Conservation (phyloP, 2,797 vertebrate species). For the Channallabes apus region DNA sequence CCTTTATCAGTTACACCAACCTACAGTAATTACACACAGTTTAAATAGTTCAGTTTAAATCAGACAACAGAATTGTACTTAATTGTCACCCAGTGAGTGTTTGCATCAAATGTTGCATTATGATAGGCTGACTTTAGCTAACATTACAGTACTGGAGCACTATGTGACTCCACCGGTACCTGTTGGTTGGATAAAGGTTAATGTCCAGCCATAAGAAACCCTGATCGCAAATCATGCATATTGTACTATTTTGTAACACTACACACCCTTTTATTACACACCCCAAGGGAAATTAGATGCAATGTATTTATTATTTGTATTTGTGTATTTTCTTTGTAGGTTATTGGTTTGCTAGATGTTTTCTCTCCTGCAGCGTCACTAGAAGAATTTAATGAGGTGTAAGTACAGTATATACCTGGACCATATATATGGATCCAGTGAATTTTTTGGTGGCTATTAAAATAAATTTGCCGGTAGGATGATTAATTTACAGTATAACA, state of each 20-base stretch:
- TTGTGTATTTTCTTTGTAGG: slow-evolving; percentile 65
- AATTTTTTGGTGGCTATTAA: not conserved
- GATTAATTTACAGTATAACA: too few relatives aligned
- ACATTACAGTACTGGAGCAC: not conserved
- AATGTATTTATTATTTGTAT: not conserved
- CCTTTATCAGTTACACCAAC: not conserved
- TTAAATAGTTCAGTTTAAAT: not conserved
- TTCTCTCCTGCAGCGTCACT: slow-evolving; percentile 91
- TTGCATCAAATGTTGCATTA: not conserved
- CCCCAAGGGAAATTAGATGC: not conserved
- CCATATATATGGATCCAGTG: not conserved
- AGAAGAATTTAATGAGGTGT: slow-evolving; percentile 96
- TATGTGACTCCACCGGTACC: not conserved
- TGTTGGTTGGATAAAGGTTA: not conserved
- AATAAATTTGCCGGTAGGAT: not conserved
- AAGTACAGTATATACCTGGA: slow-evolving; percentile 69
- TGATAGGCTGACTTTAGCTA: not conserved
- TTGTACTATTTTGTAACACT: not conserved
- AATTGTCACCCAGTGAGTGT: not conserved
- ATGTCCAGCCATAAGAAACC: not conserved
- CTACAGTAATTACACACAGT: not conserved
- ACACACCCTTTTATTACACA: not conserved
- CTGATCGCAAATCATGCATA: not conserved
- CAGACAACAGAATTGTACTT: not conserved
- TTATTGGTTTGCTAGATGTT: slow-evolving; percentile 94